Percentiles rank a stretch among this genome's conserved stretches.
Conservation (phyloP, 2,797 vertebrate genomes). For the Merluccius polli region DNA sequence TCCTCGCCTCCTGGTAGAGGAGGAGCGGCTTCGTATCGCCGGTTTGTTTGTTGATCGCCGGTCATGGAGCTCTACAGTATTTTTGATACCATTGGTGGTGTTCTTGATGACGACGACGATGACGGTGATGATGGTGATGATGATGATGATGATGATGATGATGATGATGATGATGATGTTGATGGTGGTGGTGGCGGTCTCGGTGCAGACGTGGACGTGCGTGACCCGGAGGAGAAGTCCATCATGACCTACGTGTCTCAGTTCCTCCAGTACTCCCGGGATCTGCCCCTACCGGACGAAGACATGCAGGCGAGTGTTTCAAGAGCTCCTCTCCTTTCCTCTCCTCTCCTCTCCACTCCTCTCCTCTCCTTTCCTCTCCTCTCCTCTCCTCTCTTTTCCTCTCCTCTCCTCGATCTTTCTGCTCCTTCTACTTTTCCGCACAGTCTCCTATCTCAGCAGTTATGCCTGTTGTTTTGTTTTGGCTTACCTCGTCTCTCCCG, state of each 20-base stretch:
- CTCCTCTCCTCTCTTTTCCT: neutral
- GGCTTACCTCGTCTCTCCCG: neutral
- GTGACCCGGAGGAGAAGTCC: constrained; percentile 92
- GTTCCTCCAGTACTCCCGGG: constrained; percentile 91
- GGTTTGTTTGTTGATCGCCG: constrained; percentile 4
- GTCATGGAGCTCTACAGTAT: constrained; percentile 46
- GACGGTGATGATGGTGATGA: constrained; percentile 7
- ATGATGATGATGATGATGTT: constrained; percentile 9
- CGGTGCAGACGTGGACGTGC: constrained; percentile 84
- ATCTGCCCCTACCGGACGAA: constrained; percentile 60
- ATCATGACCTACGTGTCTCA: constrained; percentile 97
- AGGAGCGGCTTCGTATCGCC: neutral
- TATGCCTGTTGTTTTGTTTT: neutral
- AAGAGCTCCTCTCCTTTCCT: neutral
- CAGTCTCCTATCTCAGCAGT: neutral
- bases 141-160: neutral
- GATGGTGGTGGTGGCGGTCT: constrained; percentile 13
- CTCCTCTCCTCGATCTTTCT: neutral
- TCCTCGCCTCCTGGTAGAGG: no score
- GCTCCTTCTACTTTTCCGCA: neutral
- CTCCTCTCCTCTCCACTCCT: no score
- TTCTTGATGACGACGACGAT: neutral
- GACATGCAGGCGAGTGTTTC: constrained; percentile 71
- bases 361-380: no score
- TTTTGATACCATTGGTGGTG: neutral